Evolutionary conservation across 2,888 invertebrate genomes (phyloP).

Genomic region (Achlya flavicornis): DNA sequence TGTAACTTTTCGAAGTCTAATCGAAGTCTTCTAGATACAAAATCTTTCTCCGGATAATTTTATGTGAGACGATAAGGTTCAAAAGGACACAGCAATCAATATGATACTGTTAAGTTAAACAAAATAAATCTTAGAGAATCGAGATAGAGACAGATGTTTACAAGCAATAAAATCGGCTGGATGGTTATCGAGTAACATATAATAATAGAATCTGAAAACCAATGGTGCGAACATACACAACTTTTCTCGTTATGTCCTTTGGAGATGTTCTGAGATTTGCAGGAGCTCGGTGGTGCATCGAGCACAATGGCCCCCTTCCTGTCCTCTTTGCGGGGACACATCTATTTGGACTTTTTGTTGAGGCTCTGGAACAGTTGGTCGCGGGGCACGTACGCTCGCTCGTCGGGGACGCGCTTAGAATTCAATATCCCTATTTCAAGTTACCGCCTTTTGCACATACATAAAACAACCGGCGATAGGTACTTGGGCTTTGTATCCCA

Average conservation of each 20-base stretch:
- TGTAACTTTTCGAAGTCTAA: not conserved
- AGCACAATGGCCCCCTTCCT: constrained; percentile 66
- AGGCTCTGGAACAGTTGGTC: constrained; percentile 62
- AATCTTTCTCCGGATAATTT: not conserved
- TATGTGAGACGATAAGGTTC: not conserved
- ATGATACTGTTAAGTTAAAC: not conserved
- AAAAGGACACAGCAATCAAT: not conserved
- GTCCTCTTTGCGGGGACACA: constrained; percentile 62
- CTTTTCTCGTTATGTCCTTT: constrained; percentile 73
- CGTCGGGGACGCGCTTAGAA: constrained; percentile 69
- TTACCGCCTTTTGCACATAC: constrained; percentile 59
- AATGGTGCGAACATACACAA: constrained; percentile 50
- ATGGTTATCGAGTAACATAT: constrained; percentile 56
- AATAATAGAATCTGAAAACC: constrained; percentile 55
- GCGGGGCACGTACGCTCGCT: constrained; percentile 69
- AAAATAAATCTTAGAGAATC: constrained; percentile 28
- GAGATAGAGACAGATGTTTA: constrained; percentile 42
- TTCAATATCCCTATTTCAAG: constrained; percentile 73
- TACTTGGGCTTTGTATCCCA: constrained; percentile 56
- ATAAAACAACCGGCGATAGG: constrained; percentile 61
- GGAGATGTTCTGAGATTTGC: constrained; percentile 73
- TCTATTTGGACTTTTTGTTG: constrained; percentile 71
- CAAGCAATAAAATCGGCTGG: constrained; percentile 49
- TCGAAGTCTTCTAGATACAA: not conserved
- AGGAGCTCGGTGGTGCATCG: constrained; percentile 65